phyloP scores from a whole-genome alignment of 2,888 invertebrate species.

The Cybosia mesomella region DNA sequence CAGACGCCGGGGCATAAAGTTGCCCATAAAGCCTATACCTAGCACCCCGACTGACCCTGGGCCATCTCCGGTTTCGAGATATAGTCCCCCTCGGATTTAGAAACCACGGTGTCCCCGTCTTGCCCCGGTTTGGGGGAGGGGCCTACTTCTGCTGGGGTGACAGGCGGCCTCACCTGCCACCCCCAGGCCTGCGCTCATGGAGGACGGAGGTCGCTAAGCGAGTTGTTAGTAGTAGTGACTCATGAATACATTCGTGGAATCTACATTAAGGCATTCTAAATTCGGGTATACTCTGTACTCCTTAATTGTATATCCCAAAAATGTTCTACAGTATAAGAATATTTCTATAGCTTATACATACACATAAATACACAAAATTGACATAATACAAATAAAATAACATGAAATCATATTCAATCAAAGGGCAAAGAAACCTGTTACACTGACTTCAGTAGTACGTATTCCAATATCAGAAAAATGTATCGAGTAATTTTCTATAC shows the following conservation, averaged over 20 bases:
- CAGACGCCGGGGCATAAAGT: too few species aligned
- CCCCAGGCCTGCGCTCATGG: too few species aligned
- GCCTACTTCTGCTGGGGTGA: too few species aligned
- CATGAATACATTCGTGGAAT: not conserved
- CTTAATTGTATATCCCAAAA: not conserved
- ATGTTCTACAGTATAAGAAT: not conserved
- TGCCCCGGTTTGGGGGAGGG: too few species aligned
- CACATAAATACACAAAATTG: not conserved
- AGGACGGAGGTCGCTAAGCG: too few species aligned
- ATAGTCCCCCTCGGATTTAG: too few species aligned
- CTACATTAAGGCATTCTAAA: not conserved
- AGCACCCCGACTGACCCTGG: too few species aligned
- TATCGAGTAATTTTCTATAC: not conserved
- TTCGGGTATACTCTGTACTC: not conserved
- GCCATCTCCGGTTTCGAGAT: too few species aligned
- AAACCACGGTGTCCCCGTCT: too few species aligned
- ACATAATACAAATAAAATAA: not conserved
- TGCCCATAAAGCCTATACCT: too few species aligned
- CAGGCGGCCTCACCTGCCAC: too few species aligned
- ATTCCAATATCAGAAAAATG: slow-evolving; percentile 1
- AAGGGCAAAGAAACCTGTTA: slow-evolving; percentile 1
- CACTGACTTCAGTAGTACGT: not conserved
- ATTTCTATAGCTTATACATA: not conserved
- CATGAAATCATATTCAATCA: not conserved
- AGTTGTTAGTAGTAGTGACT: too few species aligned